phyloP scores from a whole-genome alignment of 2,888 invertebrate genomes.

The Caenorhabditis virilis region DNA sequence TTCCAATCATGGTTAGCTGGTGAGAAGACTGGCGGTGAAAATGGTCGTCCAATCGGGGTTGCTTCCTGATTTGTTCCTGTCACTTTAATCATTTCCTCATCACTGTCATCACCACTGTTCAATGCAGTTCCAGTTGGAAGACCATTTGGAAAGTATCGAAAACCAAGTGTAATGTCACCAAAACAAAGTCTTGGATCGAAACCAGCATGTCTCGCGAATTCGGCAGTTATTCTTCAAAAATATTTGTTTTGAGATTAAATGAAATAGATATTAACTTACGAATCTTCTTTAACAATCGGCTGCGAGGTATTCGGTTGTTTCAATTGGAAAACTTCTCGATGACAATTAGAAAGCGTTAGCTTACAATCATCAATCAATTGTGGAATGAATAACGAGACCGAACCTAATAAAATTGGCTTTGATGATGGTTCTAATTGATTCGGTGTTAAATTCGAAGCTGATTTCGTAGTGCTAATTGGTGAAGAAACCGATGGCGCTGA shows the following conservation, averaged over 20 bases:
- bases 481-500: not conserved
- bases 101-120: slow-evolving; percentile 33
- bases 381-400: slow-evolving; percentile 58
- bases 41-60: slow-evolving; percentile 18
- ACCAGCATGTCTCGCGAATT: slow-evolving; percentile 76
- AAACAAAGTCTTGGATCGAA: slow-evolving; percentile 89
- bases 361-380: slow-evolving; percentile 63
- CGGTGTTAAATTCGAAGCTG: not conserved
- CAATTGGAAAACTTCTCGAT: slow-evolving; percentile 62
- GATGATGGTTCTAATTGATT: not conserved
- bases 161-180: slow-evolving; percentile 86
- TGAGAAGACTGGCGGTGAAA: slow-evolving; percentile 25
- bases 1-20: slow-evolving; percentile 41
- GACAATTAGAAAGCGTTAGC: slow-evolving; percentile 62
- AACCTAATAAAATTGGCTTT: slow-evolving; percentile 37
- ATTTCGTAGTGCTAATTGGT: slow-evolving; percentile 4
- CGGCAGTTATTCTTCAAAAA: slow-evolving; percentile 27
- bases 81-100: slow-evolving; percentile 17
- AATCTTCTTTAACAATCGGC: slow-evolving; percentile 2
- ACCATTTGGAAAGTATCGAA: slow-evolving; percentile 69
- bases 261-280: too few species aligned
- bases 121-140: slow-evolving; percentile 44
- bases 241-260: too few species aligned
- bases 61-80: slow-evolving; percentile 4
- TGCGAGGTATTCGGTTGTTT: slow-evolving; percentile 45